Percentiles rank a stretch among this genome's conserved stretches.
phyloP scores from a whole-genome alignment of 2,888 invertebrate species.

The Hirtodrosophila alboralis region DNA sequence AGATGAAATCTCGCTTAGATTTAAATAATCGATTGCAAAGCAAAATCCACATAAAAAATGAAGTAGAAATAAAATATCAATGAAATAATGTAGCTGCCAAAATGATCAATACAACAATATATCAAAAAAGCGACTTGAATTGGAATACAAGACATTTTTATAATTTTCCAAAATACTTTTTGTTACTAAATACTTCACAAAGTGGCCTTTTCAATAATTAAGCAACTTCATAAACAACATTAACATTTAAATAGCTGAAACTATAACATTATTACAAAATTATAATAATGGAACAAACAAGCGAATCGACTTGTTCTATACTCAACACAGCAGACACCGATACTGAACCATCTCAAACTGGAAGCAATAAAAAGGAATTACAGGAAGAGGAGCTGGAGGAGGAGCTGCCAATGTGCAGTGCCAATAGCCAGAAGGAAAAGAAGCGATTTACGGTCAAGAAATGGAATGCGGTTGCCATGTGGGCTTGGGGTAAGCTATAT shows the following conservation, averaged over 20 bases:
- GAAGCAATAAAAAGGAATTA: not conserved
- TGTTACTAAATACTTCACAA: not conserved
- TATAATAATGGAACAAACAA: constrained; percentile 29
- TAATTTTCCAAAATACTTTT: too few species aligned
- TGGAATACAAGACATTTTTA: too few species aligned
- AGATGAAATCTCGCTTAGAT: too few species aligned
- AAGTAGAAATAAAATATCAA: too few species aligned
- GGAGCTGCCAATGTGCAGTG: constrained; percentile 46
- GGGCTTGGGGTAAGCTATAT: constrained; percentile 92
- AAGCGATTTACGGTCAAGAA: constrained; percentile 99
- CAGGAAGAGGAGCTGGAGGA: constrained; percentile 31
- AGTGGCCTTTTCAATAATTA: constrained; percentile 7
- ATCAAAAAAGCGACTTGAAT: too few species aligned
- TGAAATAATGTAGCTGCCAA: too few species aligned
- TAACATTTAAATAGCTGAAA: constrained; percentile 7
- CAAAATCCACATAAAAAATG: too few species aligned
- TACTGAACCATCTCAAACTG: constrained; percentile 11
- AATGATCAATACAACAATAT: too few species aligned
- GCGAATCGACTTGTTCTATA: constrained; percentile 25
- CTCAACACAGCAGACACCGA: constrained; percentile 18
- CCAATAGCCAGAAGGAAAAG: constrained; percentile 35
- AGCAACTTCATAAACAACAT: constrained; percentile 1
- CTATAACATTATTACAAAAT: constrained; percentile 22
- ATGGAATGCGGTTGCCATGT: constrained; percentile 99
- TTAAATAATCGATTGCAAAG: too few species aligned